A percentile compares a stretch with the other conserved stretches of the same genome.
Evolutionary conservation across 2,888 invertebrate genomes (phyloP).

Genomic region (Yponomeuta cagnagella): DNA sequence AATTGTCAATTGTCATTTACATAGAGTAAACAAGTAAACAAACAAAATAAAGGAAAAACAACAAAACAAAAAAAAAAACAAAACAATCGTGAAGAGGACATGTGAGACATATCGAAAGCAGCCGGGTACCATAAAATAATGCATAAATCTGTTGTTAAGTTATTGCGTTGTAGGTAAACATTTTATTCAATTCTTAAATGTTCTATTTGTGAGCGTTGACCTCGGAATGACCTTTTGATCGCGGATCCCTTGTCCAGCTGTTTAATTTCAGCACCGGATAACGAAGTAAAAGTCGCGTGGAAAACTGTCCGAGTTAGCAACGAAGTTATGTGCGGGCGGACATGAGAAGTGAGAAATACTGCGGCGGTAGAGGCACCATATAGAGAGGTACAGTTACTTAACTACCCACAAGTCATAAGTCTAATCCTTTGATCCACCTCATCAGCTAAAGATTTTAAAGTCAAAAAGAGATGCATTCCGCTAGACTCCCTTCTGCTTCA

Average conservation of each 20-base stretch:
- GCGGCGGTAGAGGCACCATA: background rate
- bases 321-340: conserved; percentile 9
- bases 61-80: too few relatives aligned
- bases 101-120: too few relatives aligned
- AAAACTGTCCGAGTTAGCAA: background rate
- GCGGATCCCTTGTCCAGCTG: conserved; percentile 9
- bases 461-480: background rate
- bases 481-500: too few relatives aligned
- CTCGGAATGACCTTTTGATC: too few relatives aligned
- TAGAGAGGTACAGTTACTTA: conserved; percentile 9
- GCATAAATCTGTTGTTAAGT: background rate
- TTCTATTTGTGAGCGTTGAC: conserved; percentile 5
- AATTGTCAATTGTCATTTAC: too few relatives aligned
- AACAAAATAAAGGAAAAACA: too few relatives aligned
- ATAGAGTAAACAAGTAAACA: too few relatives aligned
- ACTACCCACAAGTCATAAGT: background rate
- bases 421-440: too few relatives aligned
- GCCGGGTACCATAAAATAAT: too few relatives aligned
- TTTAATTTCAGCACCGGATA: background rate
- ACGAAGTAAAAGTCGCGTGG: background rate
- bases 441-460: conserved; percentile 11
- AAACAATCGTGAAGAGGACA: too few relatives aligned
- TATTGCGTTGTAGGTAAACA: too few relatives aligned
- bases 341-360: conserved; percentile 2
- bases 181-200: background rate